These are phyloP conservation scores for Lymantria monacha DNA, from an alignment of 2,888 invertebrate species.

Conservation along the genomic window DNA sequence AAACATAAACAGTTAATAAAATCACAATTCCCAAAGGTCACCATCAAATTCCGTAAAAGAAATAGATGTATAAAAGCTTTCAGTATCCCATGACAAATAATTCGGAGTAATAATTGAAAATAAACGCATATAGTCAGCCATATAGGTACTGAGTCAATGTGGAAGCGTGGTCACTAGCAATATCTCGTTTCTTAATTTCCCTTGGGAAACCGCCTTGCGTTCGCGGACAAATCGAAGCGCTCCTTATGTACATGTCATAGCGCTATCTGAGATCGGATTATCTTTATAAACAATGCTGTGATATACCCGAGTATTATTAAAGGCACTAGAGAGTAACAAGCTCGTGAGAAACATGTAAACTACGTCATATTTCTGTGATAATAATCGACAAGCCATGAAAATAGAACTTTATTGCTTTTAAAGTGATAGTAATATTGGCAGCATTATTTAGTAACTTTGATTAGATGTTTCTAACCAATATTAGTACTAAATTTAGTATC, in stretches of 20 bases:
- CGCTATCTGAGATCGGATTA: slow-evolving; percentile 48
- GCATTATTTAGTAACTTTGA: no score
- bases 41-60: slow-evolving; percentile 1
- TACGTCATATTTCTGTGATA: slow-evolving; percentile 1
- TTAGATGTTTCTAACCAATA: no score
- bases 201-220: slow-evolving; percentile 61
- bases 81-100: slow-evolving; percentile 29
- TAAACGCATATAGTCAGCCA: slow-evolving; percentile 22
- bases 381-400: not conserved
- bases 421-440: no score
- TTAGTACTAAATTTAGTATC: no score
- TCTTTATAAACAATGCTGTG: slow-evolving; percentile 55
- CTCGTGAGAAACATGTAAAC: not conserved
- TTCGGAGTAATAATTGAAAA: slow-evolving; percentile 38
- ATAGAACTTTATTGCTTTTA: not conserved
- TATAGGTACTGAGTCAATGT: slow-evolving; percentile 38
- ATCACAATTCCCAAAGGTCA: slow-evolving; percentile 3
- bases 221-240: slow-evolving; percentile 72
- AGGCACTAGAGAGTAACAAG: not conserved
- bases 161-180: slow-evolving; percentile 62
- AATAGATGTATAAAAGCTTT: slow-evolving; percentile 13
- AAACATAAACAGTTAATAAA: not conserved
- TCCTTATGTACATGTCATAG: slow-evolving; percentile 59
- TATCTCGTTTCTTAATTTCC: slow-evolving; percentile 75
- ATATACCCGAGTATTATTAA: slow-evolving; percentile 5